These are phyloP conservation scores for Drosophila anomalata DNA, from an alignment of 2,888 invertebrate species.

Conservation along the genomic window DNA sequence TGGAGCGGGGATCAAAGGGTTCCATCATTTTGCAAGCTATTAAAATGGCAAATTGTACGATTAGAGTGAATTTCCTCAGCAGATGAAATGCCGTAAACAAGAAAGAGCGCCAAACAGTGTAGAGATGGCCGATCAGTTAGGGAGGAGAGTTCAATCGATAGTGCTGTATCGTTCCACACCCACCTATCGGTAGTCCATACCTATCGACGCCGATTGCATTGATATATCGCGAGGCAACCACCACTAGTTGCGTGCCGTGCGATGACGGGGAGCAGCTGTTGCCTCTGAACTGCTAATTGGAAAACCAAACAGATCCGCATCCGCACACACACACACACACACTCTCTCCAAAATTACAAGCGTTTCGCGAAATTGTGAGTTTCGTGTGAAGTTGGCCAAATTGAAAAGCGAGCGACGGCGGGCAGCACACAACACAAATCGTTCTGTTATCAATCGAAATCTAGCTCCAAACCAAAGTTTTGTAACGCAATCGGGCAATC, in stretches of 20 bases:
- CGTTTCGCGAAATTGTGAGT: conserved; percentile 53
- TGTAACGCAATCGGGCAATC: conserved; percentile 6
- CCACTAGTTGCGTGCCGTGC: conserved; percentile 33
- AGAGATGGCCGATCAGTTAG: conserved; percentile 2
- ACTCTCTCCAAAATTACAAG: conserved; percentile 5
- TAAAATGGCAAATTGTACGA: not conserved
- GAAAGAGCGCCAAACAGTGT: conserved; percentile 33
- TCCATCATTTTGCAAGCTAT: conserved; percentile 50
- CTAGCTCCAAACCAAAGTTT: not conserved
- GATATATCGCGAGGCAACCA: not conserved
- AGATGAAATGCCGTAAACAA: conserved; percentile 28
- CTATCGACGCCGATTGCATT: not conserved
- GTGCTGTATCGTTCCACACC: not conserved
- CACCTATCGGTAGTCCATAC: not conserved
- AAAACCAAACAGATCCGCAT: conserved; percentile 39
- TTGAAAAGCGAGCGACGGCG: conserved; percentile 51
- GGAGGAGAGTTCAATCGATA: not conserved
- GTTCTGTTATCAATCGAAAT: conserved; percentile 8
- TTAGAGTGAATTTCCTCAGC: not conserved
- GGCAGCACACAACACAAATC: conserved; percentile 14
- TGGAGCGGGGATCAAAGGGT: conserved; percentile 75
- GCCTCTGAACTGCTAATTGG: conserved; percentile 60
- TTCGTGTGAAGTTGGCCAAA: conserved; percentile 66
- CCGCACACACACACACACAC: conserved; percentile 12
- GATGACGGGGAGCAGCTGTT: conserved; percentile 71